Base-by-base conservation (phyloP, 2,797 vertebrate genomes). In the Setipinna tenuifilis region DNA sequence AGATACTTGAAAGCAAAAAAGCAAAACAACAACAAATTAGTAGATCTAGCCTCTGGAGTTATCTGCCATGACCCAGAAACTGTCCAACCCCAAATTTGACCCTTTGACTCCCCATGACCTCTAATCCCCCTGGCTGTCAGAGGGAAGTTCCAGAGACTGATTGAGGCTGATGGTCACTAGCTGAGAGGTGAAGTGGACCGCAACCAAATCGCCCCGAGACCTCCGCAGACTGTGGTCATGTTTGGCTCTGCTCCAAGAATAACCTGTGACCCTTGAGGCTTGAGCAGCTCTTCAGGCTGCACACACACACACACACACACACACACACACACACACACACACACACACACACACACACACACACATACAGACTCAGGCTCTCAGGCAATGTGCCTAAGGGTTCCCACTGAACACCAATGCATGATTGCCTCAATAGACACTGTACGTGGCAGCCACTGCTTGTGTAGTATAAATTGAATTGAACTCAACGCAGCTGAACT, bases 161-260 rank as follows among this genome's bases (percentile, higher is more conserved):
- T 78, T 78, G 71, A 78, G 71, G 71, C 71, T 44, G 71, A 78
- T 78, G 71, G 71, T 78, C 35, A 44, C 71, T 78, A 78, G 71
- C 71, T 44, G 71, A 78, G 71, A 44, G 35, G 71, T 78, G 71
- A 78, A 78, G 71, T 44, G 71, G 71, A 44, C 71, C 71, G 71
- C 71, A 78, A 78, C 71, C 71, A 78, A 78, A 78, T 78, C 71
- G 71, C 71, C 71, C 35, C 17, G 35, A 78, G 71, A 78, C 35
- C 71, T 78, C 71, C 35, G 19, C 71, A 44, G 71, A 44, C 71
- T 78, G 31, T 44, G 71, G 31, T 78, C 71, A 78, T 78, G 71
- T 78, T 78, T 78, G 71, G 71, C 71, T 78, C 71, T 19, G 35
- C 71, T 78, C 71, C 71, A 78, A 78, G 35, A 78, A 78, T 44